Evolutionary conservation across 2,888 invertebrate genomes (phyloP).

Genomic region (Eupithecia dodoneata): DNA sequence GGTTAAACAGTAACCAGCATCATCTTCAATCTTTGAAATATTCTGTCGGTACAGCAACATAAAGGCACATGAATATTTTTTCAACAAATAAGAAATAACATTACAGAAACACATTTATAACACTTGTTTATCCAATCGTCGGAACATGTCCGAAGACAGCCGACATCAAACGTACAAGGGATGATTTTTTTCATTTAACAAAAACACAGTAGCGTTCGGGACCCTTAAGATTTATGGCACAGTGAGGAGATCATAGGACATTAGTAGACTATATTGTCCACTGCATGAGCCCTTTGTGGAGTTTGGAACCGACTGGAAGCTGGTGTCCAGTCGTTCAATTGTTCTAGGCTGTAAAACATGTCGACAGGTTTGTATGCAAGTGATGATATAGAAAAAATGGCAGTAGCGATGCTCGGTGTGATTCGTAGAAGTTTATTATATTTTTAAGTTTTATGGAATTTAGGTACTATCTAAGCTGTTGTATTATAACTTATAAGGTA

Average conservation of each 20-base stretch:
- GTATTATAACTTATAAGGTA: neutral
- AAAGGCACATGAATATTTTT: neutral
- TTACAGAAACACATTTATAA: conserved; percentile 17
- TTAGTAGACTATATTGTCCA: conserved; percentile 77
- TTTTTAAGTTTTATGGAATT: neutral
- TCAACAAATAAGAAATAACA: neutral
- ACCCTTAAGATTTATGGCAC: conserved; percentile 73
- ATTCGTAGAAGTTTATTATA: conserved; percentile 48
- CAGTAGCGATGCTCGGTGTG: conserved; percentile 50
- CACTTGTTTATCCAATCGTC: conserved; percentile 33
- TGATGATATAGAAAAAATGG: conserved; percentile 45
- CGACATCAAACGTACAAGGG: conserved; percentile 42
- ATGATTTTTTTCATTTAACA: conserved; percentile 48
- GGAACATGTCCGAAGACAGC: conserved; percentile 47
- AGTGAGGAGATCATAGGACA: conserved; percentile 78
- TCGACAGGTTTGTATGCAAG: conserved; percentile 71
- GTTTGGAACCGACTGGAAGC: conserved; percentile 56
- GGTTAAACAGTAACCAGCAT: neutral
- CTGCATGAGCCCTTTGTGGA: conserved; percentile 73
- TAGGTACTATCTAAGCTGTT: neutral
- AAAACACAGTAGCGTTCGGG: conserved; percentile 61
- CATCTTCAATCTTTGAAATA: neutral
- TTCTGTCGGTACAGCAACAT: neutral
- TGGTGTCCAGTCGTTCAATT: conserved; percentile 51
- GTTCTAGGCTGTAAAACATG: conserved; percentile 78